Evolutionary conservation across 2,888 invertebrate species (phyloP).

Genomic region (Apomyelois bistriatella): DNA sequence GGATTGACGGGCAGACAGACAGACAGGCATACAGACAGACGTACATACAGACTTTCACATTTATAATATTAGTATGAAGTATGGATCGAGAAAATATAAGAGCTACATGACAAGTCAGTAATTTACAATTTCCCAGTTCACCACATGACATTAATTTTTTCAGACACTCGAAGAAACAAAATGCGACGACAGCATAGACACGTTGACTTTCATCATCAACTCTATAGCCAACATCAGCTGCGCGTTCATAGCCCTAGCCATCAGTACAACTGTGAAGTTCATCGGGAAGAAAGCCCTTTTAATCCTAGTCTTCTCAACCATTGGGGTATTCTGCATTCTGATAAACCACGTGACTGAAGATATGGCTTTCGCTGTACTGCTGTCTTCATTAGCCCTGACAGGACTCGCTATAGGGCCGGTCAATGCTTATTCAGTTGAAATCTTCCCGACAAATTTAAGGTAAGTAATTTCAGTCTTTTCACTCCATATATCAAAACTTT

Average conservation of each 20-base stretch:
- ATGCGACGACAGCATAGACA: slow-evolving; percentile 59
- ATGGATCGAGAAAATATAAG: too few relatives aligned
- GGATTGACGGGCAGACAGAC: too few relatives aligned
- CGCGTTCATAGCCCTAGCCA: slow-evolving; percentile 46
- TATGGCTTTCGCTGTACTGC: slow-evolving; percentile 54
- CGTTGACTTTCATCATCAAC: slow-evolving; percentile 55
- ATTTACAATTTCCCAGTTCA: background rate
- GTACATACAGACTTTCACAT: too few relatives aligned
- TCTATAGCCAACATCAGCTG: slow-evolving; percentile 51
- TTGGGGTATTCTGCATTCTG: slow-evolving; percentile 51
- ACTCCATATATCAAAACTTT: too few relatives aligned
- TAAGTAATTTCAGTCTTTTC: slow-evolving; percentile 25
- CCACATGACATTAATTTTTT: too few relatives aligned
- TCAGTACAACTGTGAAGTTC: slow-evolving; percentile 54
- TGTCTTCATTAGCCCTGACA: slow-evolving; percentile 55
- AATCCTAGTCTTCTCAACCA: slow-evolving; percentile 41
- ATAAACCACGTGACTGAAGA: slow-evolving; percentile 61
- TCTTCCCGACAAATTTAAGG: slow-evolving; percentile 72
- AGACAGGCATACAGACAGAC: too few relatives aligned
- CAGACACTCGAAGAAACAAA: slow-evolving; percentile 39
- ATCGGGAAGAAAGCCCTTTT: slow-evolving; percentile 64
- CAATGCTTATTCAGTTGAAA: slow-evolving; percentile 65
- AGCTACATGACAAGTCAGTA: too few relatives aligned
- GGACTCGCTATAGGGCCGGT: slow-evolving; percentile 63
- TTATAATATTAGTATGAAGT: too few relatives aligned